phyloP scores from a whole-genome alignment of 2,797 vertebrate genomes.

The Sebastes taczanowskii region DNA sequence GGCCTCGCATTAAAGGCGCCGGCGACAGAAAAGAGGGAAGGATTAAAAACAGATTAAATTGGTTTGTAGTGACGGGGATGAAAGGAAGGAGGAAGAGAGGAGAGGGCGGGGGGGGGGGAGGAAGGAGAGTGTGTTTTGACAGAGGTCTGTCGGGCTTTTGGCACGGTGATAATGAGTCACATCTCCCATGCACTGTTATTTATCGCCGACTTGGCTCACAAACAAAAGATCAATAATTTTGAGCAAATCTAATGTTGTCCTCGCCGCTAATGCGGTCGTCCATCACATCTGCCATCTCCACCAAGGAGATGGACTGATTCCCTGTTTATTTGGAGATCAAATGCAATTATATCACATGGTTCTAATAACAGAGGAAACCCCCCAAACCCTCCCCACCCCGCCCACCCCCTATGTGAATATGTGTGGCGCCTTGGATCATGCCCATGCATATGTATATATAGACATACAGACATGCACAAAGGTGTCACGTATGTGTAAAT shows the following conservation, averaged over 20 bases:
- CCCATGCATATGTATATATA: constrained; percentile 73
- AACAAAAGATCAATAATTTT: constrained; percentile 92
- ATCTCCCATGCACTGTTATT: constrained; percentile 85
- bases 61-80: constrained; percentile 72
- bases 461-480: constrained; percentile 57
- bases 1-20: constrained; percentile 79
- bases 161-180: constrained; percentile 87
- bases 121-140: constrained; percentile 78
- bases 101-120: constrained; percentile 28
- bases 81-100: constrained; percentile 63
- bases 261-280: constrained; percentile 87
- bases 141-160: constrained; percentile 86
- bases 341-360: constrained; percentile 86
- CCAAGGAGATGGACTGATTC: constrained; percentile 85
- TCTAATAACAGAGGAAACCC: constrained; percentile 80
- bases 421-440: constrained; percentile 58
- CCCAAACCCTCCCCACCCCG: background rate
- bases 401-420: constrained; percentile 50
- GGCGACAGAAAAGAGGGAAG: constrained; percentile 71
- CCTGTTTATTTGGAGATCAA: constrained; percentile 87
- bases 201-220: constrained; percentile 87
- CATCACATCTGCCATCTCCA: constrained; percentile 86
- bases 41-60: constrained; percentile 81
- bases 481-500: constrained; percentile 79
- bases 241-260: constrained; percentile 90